phyloP scores from a whole-genome alignment of 2,797 vertebrate genomes.

The Babyrousa celebensis region DNA sequence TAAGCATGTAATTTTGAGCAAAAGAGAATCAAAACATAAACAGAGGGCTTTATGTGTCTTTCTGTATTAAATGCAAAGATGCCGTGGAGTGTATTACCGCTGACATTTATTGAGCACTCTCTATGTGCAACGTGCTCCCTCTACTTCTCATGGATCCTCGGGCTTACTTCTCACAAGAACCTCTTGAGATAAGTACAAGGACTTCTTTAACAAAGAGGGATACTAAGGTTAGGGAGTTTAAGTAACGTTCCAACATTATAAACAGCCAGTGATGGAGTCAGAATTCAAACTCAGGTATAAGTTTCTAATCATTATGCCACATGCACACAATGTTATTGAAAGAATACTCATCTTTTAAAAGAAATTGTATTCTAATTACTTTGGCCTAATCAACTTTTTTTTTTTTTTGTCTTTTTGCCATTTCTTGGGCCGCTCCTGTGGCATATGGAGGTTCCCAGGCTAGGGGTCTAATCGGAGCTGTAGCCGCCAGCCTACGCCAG shows the following conservation, averaged over 20 bases:
- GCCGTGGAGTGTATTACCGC: background rate
- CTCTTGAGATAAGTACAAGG: background rate
- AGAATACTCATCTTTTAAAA: conserved; percentile 24
- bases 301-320: background rate
- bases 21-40: background rate
- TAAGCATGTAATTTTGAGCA: background rate
- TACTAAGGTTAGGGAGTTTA: background rate
- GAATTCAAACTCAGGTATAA: background rate
- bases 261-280: background rate
- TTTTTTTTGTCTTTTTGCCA: background rate
- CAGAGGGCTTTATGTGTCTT: background rate
- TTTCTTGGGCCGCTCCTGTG: too few species aligned
- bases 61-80: background rate
- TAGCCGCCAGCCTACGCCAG: too few species aligned
- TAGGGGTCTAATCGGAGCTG: too few species aligned
- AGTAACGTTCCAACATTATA: background rate
- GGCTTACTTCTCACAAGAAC: background rate
- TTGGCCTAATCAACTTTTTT: background rate
- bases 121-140: background rate
- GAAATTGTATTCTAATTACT: background rate
- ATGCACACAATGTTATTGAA: background rate
- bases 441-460: too few species aligned
- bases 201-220: background rate
- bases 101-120: background rate
- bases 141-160: background rate